Evolutionary conservation across 2,797 vertebrate species (phyloP), one percentile per base, ranked within the genome.

Genomic region (Heterohyrax brucei): DNA sequence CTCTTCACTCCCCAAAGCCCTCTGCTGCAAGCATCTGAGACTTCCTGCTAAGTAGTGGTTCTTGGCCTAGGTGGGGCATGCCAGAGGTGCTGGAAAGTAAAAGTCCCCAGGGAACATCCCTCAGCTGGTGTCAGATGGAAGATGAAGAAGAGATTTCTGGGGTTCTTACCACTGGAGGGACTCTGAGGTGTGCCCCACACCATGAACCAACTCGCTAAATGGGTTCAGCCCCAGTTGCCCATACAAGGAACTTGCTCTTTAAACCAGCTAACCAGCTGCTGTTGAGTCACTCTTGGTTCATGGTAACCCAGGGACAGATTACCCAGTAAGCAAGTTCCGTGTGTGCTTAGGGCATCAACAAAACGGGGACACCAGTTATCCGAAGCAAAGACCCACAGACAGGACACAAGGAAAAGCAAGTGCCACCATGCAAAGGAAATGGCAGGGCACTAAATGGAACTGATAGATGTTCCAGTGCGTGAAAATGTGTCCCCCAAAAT

Each of bases 71-170:
- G 21, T 3, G 3, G 46, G 61, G n/a, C 10, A 78, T 50, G 30
- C 56, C 78, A 87, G 70, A 77, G 68, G 61, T 62, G 76, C 33
- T 39, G 85, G 84, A 70, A 81, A 73, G 39, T 82, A 56, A 61
- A 56, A 44, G 16, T 83, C 26, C 56, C 62, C 13, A 39, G 12
- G n/a, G 18, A 50, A 62, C 12, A 33, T 39, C 68, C 19, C 39
- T 53, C 26, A 33, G 50, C 46, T 26, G 39, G 8, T 10, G 21
- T 46, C 56, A 75, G 56, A 26, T 0, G 9, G 46, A 68, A 48
- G 53, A 59, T 18, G 5, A 53, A 64, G 80, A 26, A 50, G 4
- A 24, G 79, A 33, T 7, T n/a, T 64, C 91, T 75, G 26, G 12
- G 59, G 39, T 85, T 44, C 53, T 77, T 53, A 62, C 24, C 53